A percentile compares a stretch with the other conserved stretches of the same genome.
These are phyloP conservation scores for Artibeus lituratus DNA, from an alignment of 2,797 vertebrate genomes.

Conservation along the genomic window DNA sequence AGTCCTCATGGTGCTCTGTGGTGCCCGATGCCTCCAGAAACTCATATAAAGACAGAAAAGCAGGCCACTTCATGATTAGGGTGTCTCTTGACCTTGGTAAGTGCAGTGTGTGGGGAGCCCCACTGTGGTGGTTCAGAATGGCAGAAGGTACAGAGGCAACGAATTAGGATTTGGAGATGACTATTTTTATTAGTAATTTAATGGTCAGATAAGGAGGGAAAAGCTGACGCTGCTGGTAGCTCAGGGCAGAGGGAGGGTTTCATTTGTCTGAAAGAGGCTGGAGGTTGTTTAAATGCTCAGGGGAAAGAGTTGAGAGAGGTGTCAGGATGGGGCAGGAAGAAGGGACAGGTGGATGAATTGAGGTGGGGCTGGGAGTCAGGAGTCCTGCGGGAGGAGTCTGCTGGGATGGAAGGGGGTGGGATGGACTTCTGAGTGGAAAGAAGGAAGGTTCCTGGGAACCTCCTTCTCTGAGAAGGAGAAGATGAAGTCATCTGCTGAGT, in stretches of 20 bases:
- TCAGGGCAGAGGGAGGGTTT: neutral
- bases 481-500: slow-evolving; percentile 71
- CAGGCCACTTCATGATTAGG: neutral
- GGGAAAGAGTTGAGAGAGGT: neutral
- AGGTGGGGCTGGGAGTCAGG: neutral
- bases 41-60: neutral
- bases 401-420: neutral
- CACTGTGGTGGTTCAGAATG: neutral
- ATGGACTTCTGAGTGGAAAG: neutral
- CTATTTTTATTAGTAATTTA: neutral
- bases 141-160: neutral
- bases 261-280: neutral
- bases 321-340: neutral
- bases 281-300: neutral
- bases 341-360: neutral
- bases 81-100: neutral
- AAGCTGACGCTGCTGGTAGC: neutral
- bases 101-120: neutral
- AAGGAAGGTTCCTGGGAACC: slow-evolving; percentile 30
- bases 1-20: neutral
- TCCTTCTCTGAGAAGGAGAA: neutral
- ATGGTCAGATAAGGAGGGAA: neutral
- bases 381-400: neutral
- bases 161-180: neutral
- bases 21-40: neutral